A percentile compares a stretch with the other conserved stretches of the same genome.
Evolutionary conservation across 2,113 vertebrate genomes (phyloP).

Genomic region (Dendrocopos noguchii): DNA sequence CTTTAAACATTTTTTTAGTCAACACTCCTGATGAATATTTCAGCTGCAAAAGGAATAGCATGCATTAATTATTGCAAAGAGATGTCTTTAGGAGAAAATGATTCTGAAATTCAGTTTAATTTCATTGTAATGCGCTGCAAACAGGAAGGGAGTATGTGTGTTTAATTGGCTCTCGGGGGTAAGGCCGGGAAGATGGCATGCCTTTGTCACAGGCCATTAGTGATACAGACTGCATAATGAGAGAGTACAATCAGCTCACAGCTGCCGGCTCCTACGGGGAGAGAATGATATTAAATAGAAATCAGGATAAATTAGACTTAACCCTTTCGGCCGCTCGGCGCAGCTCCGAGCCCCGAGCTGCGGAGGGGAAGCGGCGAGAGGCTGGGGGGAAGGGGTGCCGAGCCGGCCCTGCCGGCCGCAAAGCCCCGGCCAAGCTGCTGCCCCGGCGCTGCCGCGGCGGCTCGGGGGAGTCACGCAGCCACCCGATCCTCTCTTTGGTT

Average conservation of each 20-base stretch:
- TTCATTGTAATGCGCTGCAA: slow-evolving; percentile 77
- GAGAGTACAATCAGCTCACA: slow-evolving; percentile 89
- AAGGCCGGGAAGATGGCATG: slow-evolving; percentile 86
- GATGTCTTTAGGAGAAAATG: slow-evolving; percentile 80
- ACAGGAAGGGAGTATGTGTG: slow-evolving; percentile 79
- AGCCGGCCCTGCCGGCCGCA: background rate
- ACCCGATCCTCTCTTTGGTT: too few species aligned
- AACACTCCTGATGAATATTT: slow-evolving; percentile 59
- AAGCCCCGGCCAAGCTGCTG: background rate
- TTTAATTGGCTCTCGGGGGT: slow-evolving; percentile 92
- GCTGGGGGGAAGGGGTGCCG: background rate
- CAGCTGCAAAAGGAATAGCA: slow-evolving; percentile 68
- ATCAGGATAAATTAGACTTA: slow-evolving; percentile 79
- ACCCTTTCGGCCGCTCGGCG: slow-evolving; percentile 66
- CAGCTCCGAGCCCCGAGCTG: background rate
- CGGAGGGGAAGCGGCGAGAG: background rate
- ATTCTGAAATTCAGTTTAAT: slow-evolving; percentile 80
- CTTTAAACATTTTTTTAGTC: background rate
- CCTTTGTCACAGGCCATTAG: slow-evolving; percentile 97
- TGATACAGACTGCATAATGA: slow-evolving; percentile 89
- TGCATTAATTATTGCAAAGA: slow-evolving; percentile 82
- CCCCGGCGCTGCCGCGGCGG: background rate
- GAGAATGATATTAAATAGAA: slow-evolving; percentile 78
- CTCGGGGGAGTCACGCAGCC: too few species aligned
- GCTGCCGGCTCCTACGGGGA: slow-evolving; percentile 78